A percentile compares a stretch with the other conserved stretches of the same genome.
Conservation (phyloP, 2,888 invertebrate species). For the Vesta saturnalis region DNA sequence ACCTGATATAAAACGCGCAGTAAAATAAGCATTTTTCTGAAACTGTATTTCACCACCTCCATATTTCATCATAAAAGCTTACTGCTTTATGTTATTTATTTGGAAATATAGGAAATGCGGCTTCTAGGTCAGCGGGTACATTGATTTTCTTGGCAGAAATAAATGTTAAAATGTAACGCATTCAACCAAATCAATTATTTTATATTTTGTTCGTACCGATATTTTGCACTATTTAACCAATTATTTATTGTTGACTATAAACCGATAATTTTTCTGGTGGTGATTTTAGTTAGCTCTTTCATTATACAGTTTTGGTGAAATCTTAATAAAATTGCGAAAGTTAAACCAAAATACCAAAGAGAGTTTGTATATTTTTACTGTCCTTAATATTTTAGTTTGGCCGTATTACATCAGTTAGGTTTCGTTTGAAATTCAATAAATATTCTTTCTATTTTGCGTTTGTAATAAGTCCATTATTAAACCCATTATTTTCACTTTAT, state of each 20-base stretch:
- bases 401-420: no score
- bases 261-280: not conserved
- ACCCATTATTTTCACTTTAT: no score
- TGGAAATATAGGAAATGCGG: conserved; percentile 13
- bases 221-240: not conserved
- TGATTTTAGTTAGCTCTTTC: no score
- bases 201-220: no score
- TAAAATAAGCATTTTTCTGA: conserved; percentile 17
- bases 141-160: conserved; percentile 22
- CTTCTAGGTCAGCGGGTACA: conserved; percentile 15
- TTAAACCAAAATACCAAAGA: no score
- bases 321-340: no score
- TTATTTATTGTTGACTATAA: not conserved
- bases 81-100: conserved; percentile 14
- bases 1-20: not conserved
- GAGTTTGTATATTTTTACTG: no score
- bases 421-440: no score
- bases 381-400: no score
- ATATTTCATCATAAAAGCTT: conserved; percentile 16
- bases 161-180: conserved; percentile 17
- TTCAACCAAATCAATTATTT: conserved; percentile 14
- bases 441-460: no score
- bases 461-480: no score
- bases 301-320: no score
- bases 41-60: conserved; percentile 21